Evolutionary conservation across 1,140 invertebrate species (phyloP).

Genomic region (Cataglyphis hispanica): DNA sequence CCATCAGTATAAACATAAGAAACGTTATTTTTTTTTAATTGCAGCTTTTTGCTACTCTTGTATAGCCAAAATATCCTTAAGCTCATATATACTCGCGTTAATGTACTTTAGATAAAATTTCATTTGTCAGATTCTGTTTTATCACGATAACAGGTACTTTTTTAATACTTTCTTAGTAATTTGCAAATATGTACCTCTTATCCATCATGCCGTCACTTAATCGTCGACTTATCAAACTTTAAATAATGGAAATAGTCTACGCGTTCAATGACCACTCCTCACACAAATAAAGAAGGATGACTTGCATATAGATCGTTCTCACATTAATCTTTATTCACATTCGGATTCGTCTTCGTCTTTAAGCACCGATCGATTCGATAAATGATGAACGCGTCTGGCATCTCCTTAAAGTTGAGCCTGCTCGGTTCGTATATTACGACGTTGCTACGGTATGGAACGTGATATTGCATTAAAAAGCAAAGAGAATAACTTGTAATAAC

Average conservation of each 20-base stretch:
- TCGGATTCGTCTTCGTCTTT: conserved; percentile 5
- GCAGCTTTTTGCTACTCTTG: too few species aligned
- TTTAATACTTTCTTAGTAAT: conserved; percentile 12
- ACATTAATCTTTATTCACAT: not conserved
- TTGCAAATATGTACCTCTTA: conserved; percentile 36
- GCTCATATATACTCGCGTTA: not conserved
- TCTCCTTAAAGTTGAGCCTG: not conserved
- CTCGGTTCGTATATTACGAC: not conserved
- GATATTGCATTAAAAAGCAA: conserved; percentile 70
- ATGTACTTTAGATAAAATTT: conserved; percentile 7
- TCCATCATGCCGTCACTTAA: conserved; percentile 1
- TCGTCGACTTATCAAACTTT: conserved; percentile 70
- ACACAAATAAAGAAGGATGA: conserved; percentile 9
- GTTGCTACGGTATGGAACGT: conserved; percentile 40
- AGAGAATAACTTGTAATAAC: conserved; percentile 70
- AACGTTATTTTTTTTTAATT: too few species aligned
- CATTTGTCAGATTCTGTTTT: conserved; percentile 4
- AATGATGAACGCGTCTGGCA: not conserved
- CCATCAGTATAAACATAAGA: too few species aligned
- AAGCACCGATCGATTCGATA: not conserved
- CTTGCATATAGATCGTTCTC: not conserved
- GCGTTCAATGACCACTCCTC: conserved; percentile 1
- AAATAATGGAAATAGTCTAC: conserved; percentile 3
- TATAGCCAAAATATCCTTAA: not conserved
- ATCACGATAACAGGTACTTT: conserved; percentile 27